phyloP scores from a whole-genome alignment of 2,888 invertebrate genomes.

The Stenichneumon culpator region DNA sequence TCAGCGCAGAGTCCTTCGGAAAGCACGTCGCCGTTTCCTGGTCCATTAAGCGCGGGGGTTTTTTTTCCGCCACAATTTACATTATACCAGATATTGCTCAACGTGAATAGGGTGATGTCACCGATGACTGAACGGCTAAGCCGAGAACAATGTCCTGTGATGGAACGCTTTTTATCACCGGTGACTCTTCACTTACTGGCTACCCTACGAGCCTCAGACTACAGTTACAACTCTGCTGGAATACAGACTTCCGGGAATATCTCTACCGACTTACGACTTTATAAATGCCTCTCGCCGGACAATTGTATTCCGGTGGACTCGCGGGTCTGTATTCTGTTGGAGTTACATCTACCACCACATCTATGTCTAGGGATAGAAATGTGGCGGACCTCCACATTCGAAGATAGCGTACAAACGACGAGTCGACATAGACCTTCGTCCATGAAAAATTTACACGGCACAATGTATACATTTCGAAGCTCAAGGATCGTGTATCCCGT shows the following conservation, averaged over 20 bases:
- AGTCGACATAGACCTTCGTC: neutral
- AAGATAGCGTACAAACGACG: neutral
- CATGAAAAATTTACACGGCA: neutral
- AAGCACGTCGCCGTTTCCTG: too few relatives aligned
- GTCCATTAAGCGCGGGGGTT: too few relatives aligned
- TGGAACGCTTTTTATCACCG: too few relatives aligned
- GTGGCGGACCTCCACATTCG: neutral
- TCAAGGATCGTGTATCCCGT: conserved; percentile 8
- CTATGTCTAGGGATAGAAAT: neutral
- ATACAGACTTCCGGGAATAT: too few relatives aligned
- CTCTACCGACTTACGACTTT: too few relatives aligned
- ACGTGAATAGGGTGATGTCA: too few relatives aligned
- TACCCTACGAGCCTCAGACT: too few relatives aligned
- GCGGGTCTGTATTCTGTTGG: neutral
- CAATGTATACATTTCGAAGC: conserved; percentile 2
- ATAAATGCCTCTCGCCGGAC: neutral
- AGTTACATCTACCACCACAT: neutral
- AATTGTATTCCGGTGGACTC: neutral
- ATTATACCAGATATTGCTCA: too few relatives aligned
- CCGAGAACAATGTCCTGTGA: too few relatives aligned
- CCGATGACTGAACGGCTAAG: too few relatives aligned
- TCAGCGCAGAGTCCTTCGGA: neutral
- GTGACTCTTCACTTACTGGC: too few relatives aligned
- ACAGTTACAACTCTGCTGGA: neutral
- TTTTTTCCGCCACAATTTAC: too few relatives aligned